phyloP scores from a whole-genome alignment of 2,113 vertebrate species.

The Carollia perspicillata region DNA sequence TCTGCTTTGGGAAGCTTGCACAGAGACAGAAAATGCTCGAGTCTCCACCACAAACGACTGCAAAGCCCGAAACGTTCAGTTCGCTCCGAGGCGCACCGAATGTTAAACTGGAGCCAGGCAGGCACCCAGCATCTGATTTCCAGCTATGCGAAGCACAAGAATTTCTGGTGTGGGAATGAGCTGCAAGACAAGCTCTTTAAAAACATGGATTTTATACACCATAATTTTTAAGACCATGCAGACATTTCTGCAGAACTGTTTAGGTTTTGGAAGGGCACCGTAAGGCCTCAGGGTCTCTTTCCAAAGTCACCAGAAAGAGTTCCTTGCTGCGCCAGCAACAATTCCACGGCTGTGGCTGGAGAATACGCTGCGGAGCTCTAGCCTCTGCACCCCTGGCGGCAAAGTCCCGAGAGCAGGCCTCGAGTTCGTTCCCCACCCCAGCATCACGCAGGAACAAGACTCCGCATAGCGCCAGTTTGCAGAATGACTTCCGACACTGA shows the following conservation, averaged over 20 bases:
- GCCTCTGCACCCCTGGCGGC: neutral
- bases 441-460: neutral
- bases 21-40: slow-evolving; percentile 48
- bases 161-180: neutral
- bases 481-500: neutral
- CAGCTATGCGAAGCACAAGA: neutral
- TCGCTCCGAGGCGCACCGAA: neutral
- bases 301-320: neutral
- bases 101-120: neutral
- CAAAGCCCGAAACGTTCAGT: neutral
- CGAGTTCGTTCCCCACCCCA: no score
- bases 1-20: slow-evolving; percentile 52
- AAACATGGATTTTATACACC: neutral
- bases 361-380: rapidly evolving
- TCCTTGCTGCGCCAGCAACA: neutral
- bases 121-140: neutral
- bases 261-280: neutral
- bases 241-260: neutral
- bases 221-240: neutral
- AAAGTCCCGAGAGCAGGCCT: neutral
- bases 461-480: neutral
- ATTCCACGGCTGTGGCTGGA: neutral
- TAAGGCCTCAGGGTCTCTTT: neutral
- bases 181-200: neutral
- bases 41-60: neutral